Evolutionary conservation across 2,888 invertebrate genomes (phyloP), one percentile per base, ranked within the genome.

Genomic region (Oscheius sp.): DNA sequence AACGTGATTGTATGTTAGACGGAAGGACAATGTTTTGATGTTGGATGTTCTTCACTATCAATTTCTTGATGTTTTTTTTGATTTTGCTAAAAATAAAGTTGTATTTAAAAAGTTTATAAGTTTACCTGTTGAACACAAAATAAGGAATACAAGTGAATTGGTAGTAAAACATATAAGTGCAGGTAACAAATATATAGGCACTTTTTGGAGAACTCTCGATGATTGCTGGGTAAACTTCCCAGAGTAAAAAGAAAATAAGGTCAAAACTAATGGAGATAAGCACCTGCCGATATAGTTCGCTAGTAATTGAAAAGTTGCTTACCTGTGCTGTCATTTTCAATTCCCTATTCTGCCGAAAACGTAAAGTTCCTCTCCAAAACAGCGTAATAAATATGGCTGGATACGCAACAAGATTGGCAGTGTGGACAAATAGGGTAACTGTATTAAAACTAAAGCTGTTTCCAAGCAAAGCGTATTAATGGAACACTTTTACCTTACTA

Each of bases 91-190:
- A 58, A 58, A 29, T 21, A 3, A 5, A 33, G 29, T 21, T 33
- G 21, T 21, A 11, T 29, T 13, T 29, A 11, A 13, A 29, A 2
- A 1, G 4, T 21, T 42, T 42, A 21, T 21, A 21, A 21, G 21
- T 21, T 42, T 42, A 63, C 63, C 47, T 32, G 42, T 63, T 63
- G 48, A 63, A 63, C 11, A 63, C n/a, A 37, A 42, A 63, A 63
- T 63, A 63, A 10, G 63, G 63, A 63, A 42, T 63, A 48, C 42
- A 47, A 32, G 47, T 63, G n/a, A 60, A n/a, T n/a, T 60, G 59
- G n/a, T 60, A 60, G n/a, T 60, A 60, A n/a, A 35, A 9, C 4
- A 60, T 60, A 60, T 37, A 35, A 29, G 59, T 29, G n/a, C n/a
- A 37, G 10, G 59, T 35, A 5, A 60, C 35, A 2, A 60, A 35